These are phyloP conservation scores for Timema cristinae DNA, from an alignment of 2,888 invertebrate species.

Conservation along the genomic window DNA sequence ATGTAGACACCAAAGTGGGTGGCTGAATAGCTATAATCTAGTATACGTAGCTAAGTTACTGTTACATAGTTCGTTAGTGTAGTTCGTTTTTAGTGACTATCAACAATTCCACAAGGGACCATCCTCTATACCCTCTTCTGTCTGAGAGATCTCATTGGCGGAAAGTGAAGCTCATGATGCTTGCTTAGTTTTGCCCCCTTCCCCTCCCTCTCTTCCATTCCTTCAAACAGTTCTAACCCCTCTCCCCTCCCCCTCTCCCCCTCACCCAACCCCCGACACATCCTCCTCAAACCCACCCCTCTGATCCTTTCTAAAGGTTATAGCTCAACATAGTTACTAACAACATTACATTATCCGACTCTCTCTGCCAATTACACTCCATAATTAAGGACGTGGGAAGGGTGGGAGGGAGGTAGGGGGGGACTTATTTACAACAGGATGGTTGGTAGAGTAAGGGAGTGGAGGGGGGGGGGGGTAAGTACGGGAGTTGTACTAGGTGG, in stretches of 20 bases:
- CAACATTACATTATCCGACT: constrained; percentile 33
- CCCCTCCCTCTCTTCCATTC: constrained; percentile 1
- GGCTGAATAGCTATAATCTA: too few relatives aligned
- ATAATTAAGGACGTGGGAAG: constrained; percentile 29
- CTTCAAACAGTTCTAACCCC: neutral
- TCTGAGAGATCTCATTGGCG: too few relatives aligned
- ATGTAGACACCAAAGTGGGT: too few relatives aligned
- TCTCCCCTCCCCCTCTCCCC: neutral
- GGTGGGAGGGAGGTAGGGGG: neutral
- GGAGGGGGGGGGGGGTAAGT: too few relatives aligned
- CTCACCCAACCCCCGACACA: neutral
- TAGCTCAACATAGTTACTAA: constrained; percentile 22
- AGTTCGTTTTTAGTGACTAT: too few relatives aligned
- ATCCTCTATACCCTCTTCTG: too few relatives aligned
- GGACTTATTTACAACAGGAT: neutral
- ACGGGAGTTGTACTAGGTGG: too few relatives aligned
- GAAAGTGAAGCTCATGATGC: neutral
- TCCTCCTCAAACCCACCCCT: neutral
- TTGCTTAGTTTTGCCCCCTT: neutral
- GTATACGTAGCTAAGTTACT: too few relatives aligned
- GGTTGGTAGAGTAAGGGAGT: too few relatives aligned
- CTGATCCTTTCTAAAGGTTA: too few relatives aligned
- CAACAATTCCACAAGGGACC: too few relatives aligned
- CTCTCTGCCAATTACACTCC: constrained; percentile 32
- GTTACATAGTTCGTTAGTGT: too few relatives aligned